Base-by-base conservation (phyloP, 2,797 vertebrate species). In the Gila robusta region DNA sequence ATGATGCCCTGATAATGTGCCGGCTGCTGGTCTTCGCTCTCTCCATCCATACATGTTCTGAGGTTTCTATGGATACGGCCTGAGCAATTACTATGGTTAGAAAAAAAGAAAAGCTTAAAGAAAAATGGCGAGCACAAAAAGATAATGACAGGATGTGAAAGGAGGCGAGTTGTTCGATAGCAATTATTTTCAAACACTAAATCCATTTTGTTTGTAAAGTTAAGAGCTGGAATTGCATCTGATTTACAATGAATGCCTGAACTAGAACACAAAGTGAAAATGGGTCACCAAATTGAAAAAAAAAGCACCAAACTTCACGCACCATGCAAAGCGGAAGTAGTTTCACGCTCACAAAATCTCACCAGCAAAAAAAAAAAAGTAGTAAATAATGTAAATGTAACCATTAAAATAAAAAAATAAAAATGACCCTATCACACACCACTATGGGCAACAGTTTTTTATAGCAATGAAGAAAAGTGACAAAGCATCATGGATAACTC, bases 1-100 rank as follows among this genome's bases (percentile, higher is more conserved):
- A 86, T 39, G 77, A 80, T 71, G 56, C 74, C 54, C 52, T 74
- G 80, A 71, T 66, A 74, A 85, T 62, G 16, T 56, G 77, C 26
- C 2, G 49, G 71, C 83, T 41, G 54, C 74, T 83, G 78, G 70
- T 59, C 86, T 88, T 26, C 21, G 9, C 73, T 71, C 84, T 76
- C 64, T 74, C 70, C 21, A 79, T 74, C 70, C 70, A 86, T 86
- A 74, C 84, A 21, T 86, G 86, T 76, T 85, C 87, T 77, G 82
- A 85, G 66, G 89, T 90, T 89, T 84, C 89, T 90, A 90, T 90
- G 88, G 84, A 86, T 90, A 90, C 89, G 6, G 81, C 28, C 62
- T 59, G 67, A 84, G 86, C 84, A 82, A 85, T 81, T 72, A 87
- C 73, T 26, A 32, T 5, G 2, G 49, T 14, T 72, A 23, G 52